These are phyloP conservation scores for Penaeus vannamei DNA, from an alignment of 1,140 invertebrate species.

Conservation along the genomic window DNA sequence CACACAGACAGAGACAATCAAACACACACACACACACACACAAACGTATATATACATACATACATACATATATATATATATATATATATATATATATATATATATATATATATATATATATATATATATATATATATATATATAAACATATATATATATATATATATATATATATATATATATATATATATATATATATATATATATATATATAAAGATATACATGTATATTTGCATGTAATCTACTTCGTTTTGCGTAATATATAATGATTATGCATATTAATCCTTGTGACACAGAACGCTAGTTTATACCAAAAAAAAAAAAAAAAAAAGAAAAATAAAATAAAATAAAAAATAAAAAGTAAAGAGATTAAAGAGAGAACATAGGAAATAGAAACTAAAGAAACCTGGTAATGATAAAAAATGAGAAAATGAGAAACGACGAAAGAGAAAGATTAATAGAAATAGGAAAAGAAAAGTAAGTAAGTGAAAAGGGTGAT, in stretches of 20 bases:
- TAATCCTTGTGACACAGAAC: too few species aligned
- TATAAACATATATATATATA: neutral
- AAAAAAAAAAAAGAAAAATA: too few species aligned
- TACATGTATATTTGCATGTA: neutral
- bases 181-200: slow-evolving; percentile 18
- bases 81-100: neutral
- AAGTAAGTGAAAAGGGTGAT: neutral
- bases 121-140: slow-evolving; percentile 9
- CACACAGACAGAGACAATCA: neutral
- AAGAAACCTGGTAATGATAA: too few species aligned
- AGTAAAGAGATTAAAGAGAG: too few species aligned
- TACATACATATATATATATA: slow-evolving; percentile 2
- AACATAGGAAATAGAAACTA: too few species aligned
- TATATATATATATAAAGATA: slow-evolving; percentile 17
- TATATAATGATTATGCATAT: too few species aligned
- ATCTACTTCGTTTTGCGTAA: too few species aligned
- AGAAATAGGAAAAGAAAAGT: neutral
- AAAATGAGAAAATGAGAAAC: too few species aligned
- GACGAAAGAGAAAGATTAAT: neutral
- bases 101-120: slow-evolving; percentile 16
- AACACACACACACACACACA: neutral
- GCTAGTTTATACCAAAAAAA: too few species aligned
- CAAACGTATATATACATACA: neutral
- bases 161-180: slow-evolving; percentile 21
- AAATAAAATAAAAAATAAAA: too few species aligned